Base-by-base conservation (phyloP, 2,113 vertebrate genomes). In the Pteropus alecto region DNA sequence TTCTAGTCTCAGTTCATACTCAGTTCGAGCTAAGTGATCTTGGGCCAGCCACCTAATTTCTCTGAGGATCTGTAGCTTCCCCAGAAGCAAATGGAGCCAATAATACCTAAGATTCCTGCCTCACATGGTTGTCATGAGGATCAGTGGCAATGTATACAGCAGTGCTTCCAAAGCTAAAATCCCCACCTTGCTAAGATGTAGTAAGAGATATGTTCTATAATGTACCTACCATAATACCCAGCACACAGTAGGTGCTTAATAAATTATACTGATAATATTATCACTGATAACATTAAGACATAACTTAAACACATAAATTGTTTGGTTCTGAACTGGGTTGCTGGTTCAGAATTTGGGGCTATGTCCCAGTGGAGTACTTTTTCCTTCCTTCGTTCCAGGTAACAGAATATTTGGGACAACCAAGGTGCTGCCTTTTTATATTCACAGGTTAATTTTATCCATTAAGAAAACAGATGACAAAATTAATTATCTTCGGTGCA, bases 381-480 rank as follows among this genome's bases (percentile, higher is more conserved):
- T 60, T 77, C 43, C 76, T 85, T 89, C 56, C 7, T 77, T 16
- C 58, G 15, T 56, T 61, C n/a, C n/a, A 81, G 35, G 48, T 93
- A 79, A 41, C 7, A 91, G 93, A 14, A 7, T 91, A 18, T 81
- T 76, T 85, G 38, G 46, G 61, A 93, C 61, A 63, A 48, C 21
- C 2, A 61, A 26, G 3, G 35, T 87, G 33, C 46, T 73, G 21
- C 38, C 33, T 86, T 89, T 87, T 54, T 46, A 86, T 43, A 68
- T 41, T 74, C 82, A 65, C 58, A 78, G 76, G 41, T n/a, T 63
- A 54, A 79, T 88, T 92, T 68, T 24, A 84, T 48, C n/a, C 70
- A 48, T 79, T 83, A 54, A 92, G 56, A 85, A 90, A 92, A 78
- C 54, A 87, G 46, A 63, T 35, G 90, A 30, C 76, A 95, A 87